Evolutionary conservation across 2,113 vertebrate species (phyloP), one percentile per base, ranked within the genome.

Genomic region (Montifringilla adamsi): DNA sequence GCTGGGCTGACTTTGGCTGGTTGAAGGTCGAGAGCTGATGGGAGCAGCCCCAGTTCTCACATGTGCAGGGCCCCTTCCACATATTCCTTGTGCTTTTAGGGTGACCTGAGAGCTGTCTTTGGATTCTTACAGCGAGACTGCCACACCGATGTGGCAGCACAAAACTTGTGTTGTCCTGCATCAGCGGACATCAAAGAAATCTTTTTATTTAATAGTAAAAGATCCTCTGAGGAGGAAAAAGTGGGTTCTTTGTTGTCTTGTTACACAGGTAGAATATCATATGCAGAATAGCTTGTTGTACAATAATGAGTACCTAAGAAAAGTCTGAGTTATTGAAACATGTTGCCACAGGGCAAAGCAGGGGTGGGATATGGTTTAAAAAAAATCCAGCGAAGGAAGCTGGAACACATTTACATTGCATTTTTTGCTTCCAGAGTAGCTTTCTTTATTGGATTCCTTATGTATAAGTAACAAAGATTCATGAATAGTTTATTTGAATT

Each of bases 381-480:
- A 46, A 43, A 53, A 7, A 26, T 44, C 4, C 27, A 52, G 60
- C 44, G 44, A 7, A 60, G n/a, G 33, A 81, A 76, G 43, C 10
- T 62, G 70, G 49, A 82, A 64, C 49, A 41, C 26, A 31, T 75
- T 91, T 92, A 77, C 82, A 41, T 70, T 77, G 27, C 11, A 5
- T 68, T 89, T 28, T 56, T 84, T 6, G 7, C 70, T 69, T 94
- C 33, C 46, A n/a, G 60, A 88, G 37, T 77, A 82, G 52, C 84
- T 94, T 85, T 67, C 67, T 95, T 74, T 92, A 63, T 78, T 91
- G 62, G 67, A 89, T 93, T 92, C 58, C 59, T 77, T 83, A 90
- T 84, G 84, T 58, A 13, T 89, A 93, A 84, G 72, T 90, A 87
- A 89, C 58, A 59, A 82, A 75, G 62, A 49, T 55, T 81, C 52